Evolutionary conservation across 2,113 vertebrate species (phyloP), one percentile per base, ranked within the genome.

Genomic region (Pelobates fuscus): DNA sequence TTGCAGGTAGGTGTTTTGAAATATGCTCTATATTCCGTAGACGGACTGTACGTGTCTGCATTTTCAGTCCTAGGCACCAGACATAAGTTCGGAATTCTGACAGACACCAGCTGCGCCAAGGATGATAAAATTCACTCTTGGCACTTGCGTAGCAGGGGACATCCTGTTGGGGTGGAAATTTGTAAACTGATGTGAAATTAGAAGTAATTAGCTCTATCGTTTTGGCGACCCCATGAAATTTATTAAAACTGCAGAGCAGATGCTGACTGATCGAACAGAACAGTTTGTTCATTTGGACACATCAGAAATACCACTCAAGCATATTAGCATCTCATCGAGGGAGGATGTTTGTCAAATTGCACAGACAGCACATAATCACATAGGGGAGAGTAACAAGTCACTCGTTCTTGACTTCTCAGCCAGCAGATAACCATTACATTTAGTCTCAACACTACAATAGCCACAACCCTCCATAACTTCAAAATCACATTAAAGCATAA

Each of bases 111-210:
- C 67, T 85, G 75, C 27, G 25, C 30, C 75, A 59, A 71, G 8
- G 27, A 57, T 58, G 77, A 78, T 82, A 84, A 81, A 83, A 86
- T 10, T 55, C 49, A 78, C 0, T 79, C 25, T 21, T 83, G 37
- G 61, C 67, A 71, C 5, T 58, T 82, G 79, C 82, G 37, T 70
- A 32, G 57, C 21, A 74, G 67, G 2, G 23, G 75, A 61, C 3
- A 41, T 84, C 71, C 68, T 81, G 37, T 83, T 81, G 55, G 67
- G 62, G 32, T 83, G 49, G 52, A 84, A 87, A 86, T 85, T 62
- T 82, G 71, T 80, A 86, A 86, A 85, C 44, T 80, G 78, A 84
- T 80, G 60, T n/a, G 0, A 81, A 87, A 86, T 86, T 86, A 79
- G 61, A 84, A 83, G 60, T 78, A 86, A 88, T 89, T 85, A 87